Evolutionary conservation across 1,140 invertebrate genomes (phyloP), one percentile per base, ranked within the genome.

Genomic region (Lysiphlebus fabarum): DNA sequence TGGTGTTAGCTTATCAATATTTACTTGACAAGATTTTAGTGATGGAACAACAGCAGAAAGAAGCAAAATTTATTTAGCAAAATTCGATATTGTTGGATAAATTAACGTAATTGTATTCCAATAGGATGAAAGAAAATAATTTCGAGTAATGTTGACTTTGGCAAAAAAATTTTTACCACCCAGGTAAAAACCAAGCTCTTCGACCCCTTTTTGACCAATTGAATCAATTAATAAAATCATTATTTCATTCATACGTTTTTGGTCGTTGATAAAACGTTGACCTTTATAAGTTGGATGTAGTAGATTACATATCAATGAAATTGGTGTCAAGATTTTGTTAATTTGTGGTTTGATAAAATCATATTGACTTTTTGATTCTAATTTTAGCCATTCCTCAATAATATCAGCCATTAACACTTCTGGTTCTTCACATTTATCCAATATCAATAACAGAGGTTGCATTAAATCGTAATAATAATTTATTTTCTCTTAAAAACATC

Each of bases 221-320:
- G 45, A 26, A 14, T 48, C 45, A 26, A 48, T 48, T 48, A 48
- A 48, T 12, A 48, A 48, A 14, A 26, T 48, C 45, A 48, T 48
- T 26, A 48, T 26, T 48, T 48, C 45, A 14, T 48, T 14, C 45
- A 48, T 48, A 26, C 17, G 12, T 26, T 7, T 48, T 26, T 26
- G 45, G 11, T 48, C 45, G 14, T 48, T 48, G 7, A 26, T 26
- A 48, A 48, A 48, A 26, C 33, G 45, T 48, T 48, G 12, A 26
- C 6, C 45, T 48, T 26, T 48, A 12, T 48, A 48, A 26, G 33
- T 26, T 48, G 12, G 14, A 48, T 48, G 45, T 14, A 48, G 45
- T 48, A 48, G 17, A 11, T 48, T 48, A 26, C 6, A 7, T 48
- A 26, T 48, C 45, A 48, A 48, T 26, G 26, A 26, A 26, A 48